phyloP scores from a whole-genome alignment of 2,797 vertebrate genomes.

The Orientallactaga sibirica region DNA sequence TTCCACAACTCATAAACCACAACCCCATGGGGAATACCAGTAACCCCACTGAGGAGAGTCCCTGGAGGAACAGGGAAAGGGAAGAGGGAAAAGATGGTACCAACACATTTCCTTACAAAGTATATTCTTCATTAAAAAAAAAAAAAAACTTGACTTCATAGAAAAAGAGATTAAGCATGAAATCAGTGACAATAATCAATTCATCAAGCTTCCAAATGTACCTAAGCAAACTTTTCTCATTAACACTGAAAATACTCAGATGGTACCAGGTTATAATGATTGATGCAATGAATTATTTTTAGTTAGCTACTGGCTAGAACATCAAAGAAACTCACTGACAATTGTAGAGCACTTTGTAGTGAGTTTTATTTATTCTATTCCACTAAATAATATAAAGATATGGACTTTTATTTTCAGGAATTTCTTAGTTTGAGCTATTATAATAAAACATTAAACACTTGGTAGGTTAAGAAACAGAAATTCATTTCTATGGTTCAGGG shows the following conservation, averaged over 20 bases:
- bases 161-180: slow-evolving; percentile 51
- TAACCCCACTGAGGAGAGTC: too few relatives aligned
- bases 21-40: too few relatives aligned
- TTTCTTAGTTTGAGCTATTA: not conserved
- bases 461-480: not conserved
- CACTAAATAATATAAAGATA: not conserved
- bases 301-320: not conserved
- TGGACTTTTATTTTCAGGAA: not conserved
- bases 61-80: too few relatives aligned
- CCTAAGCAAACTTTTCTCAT: slow-evolving; percentile 61
- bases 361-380: slow-evolving; percentile 33
- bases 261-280: slow-evolving; percentile 60
- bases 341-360: slow-evolving; percentile 29
- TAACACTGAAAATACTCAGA: slow-evolving; percentile 72
- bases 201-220: slow-evolving; percentile 9
- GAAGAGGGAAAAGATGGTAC: too few relatives aligned
- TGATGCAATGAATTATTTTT: slow-evolving; percentile 62
- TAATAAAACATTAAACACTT: not conserved
- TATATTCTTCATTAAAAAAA: not conserved
- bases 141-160: slow-evolving; percentile 29
- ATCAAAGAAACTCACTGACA: slow-evolving; percentile 5
- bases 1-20: too few relatives aligned
- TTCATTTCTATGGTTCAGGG: not conserved
- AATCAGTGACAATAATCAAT: slow-evolving; percentile 42
- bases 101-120: too few relatives aligned